A percentile compares a stretch with the other conserved stretches of the same genome.
Evolutionary conservation across 2,113 vertebrate species (phyloP).

Genomic region (Ammodramus savannarum): DNA sequence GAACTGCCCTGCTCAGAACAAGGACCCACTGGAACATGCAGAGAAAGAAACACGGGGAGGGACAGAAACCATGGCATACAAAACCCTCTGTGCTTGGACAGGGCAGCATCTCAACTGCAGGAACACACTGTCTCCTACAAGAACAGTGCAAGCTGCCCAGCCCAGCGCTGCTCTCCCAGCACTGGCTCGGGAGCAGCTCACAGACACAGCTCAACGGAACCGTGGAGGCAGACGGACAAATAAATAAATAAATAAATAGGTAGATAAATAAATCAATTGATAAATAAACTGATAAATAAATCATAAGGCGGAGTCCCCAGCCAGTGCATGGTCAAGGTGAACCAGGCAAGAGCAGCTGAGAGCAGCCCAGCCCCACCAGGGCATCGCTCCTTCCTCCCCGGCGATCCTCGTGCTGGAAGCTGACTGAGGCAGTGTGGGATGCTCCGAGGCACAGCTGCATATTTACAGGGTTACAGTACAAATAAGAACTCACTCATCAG

Average conservation of each 20-base stretch:
- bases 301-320: conserved; percentile 72
- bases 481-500: neutral
- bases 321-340: neutral
- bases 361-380: neutral
- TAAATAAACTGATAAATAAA: conserved; percentile 54
- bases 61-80: neutral
- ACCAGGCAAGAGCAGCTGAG: neutral
- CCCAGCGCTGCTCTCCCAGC: neutral
- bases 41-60: neutral
- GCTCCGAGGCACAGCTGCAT: conserved; percentile 66
- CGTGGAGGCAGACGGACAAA: neutral
- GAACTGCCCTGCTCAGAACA: conserved; percentile 27
- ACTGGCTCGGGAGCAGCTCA: neutral
- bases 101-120: neutral
- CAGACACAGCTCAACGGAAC: neutral
- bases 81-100: neutral
- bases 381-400: neutral
- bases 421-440: conserved; percentile 37
- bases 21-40: conserved; percentile 69
- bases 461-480: conserved; percentile 69
- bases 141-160: conserved; percentile 31
- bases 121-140: neutral
- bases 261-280: neutral
- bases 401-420: neutral
- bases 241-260: neutral